phyloP scores from a whole-genome alignment of 1,140 invertebrate species.

The Psix sp. region DNA sequence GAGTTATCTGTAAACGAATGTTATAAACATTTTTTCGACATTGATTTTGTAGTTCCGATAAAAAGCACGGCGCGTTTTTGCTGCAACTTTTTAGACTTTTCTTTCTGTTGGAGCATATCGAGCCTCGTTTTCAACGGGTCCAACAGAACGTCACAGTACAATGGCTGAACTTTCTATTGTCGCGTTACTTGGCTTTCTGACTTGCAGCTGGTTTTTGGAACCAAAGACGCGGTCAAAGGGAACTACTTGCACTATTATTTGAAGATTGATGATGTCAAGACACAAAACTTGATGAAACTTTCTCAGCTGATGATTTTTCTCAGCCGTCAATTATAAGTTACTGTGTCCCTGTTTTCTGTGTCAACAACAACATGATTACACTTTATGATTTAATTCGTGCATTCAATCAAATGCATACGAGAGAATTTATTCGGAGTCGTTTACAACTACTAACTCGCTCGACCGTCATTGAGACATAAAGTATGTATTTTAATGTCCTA shows the following conservation, averaged over 20 bases:
- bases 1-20: too few species aligned
- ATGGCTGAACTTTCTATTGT: constrained; percentile 72
- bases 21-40: too few species aligned
- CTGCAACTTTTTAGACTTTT: constrained; percentile 23
- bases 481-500: constrained; percentile 7
- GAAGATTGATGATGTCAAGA: constrained; percentile 64
- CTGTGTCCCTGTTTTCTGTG: too few species aligned
- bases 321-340: not conserved
- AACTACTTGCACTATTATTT: constrained; percentile 46
- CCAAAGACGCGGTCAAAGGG: constrained; percentile 19
- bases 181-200: constrained; percentile 43
- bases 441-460: constrained; percentile 17
- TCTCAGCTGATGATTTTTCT: constrained; percentile 4
- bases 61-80: too few species aligned
- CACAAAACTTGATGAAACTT: constrained; percentile 18
- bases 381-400: constrained; percentile 1
- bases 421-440: constrained; percentile 10
- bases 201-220: constrained; percentile 40
- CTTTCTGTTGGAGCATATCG: constrained; percentile 17
- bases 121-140: constrained; percentile 64
- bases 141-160: constrained; percentile 64
- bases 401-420: constrained; percentile 17
- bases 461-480: constrained; percentile 16
- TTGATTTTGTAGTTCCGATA: too few species aligned
- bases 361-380: not conserved